Base-by-base conservation (phyloP, 2,797 vertebrate genomes). In the Catharus ustulatus region DNA sequence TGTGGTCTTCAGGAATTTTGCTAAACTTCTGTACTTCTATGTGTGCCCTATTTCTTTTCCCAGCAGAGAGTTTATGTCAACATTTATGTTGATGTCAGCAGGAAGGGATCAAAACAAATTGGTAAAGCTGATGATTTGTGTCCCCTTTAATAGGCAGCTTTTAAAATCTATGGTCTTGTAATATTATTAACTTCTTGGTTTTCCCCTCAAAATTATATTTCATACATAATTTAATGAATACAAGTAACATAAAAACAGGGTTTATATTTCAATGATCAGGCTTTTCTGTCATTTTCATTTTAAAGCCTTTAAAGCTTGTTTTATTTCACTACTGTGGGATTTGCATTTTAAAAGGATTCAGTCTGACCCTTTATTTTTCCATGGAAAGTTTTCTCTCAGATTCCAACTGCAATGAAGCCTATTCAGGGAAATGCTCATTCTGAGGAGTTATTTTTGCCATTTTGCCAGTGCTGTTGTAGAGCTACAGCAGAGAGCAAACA, bases 1-100 rank as follows among this genome's bases (percentile, higher is more conserved):
- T 90, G 85, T 84, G 88, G 80, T 73, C 55, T 84, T 67, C 32
- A 43, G 77, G 83, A 96, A 88, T 91, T 86, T 59, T 86, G 55
- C 48, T 86, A 72, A 66, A 81, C 42, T 88, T 88, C 68, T 83
- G 19, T 75, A 45, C 45, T 72, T 84, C 72, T 73, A 11, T 78
- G 55, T 40, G 32, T 13, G 51, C 55, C 62, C 69, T 84, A 45
- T 62, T 90, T 21, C 67, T 88, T 88, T 46, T 75, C 74, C 55
- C 67, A 77, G 14, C 34, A 73, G 92, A 73, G 92, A 82, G 27
- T 89, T 94, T 76, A 32, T 88, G 71, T 82, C 92, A 94, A 42
- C 67, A 46, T 87, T 93, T 86, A 32, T 59, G 42, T 79, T 82
- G 73, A 76, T 6, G 6, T 94, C 63, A 89, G 74, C 68, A 87